Evolutionary conservation across 2,797 vertebrate species (phyloP).

Genomic region (Ictinia mississippiensis): DNA sequence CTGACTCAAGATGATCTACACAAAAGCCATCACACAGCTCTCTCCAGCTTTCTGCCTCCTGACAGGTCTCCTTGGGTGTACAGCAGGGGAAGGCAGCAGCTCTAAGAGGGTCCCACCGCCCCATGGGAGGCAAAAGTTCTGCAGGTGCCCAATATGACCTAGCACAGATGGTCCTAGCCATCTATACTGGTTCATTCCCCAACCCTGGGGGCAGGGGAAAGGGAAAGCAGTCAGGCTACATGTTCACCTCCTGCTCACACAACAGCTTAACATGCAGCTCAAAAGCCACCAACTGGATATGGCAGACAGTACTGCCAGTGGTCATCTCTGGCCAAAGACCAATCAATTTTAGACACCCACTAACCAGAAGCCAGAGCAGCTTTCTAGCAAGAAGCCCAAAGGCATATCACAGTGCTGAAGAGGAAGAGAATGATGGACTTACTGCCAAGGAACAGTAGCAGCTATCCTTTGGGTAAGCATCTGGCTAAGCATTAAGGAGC

Average conservation of each 20-base stretch:
- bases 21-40: background rate
- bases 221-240: background rate
- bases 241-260: background rate
- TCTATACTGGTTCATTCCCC: background rate
- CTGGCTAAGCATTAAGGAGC: background rate
- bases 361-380: background rate
- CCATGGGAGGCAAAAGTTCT: accelerated
- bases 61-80: background rate
- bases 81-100: background rate
- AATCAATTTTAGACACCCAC: background rate
- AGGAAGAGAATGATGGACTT: background rate
- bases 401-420: background rate
- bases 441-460: background rate
- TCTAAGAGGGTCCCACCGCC: background rate
- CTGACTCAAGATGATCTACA: background rate
- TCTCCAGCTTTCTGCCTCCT: background rate
- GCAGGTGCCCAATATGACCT: background rate
- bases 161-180: background rate
- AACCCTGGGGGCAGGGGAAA: background rate
- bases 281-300: background rate
- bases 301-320: background rate
- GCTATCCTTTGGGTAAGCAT: background rate
- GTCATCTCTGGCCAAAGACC: background rate
- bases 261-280: background rate
- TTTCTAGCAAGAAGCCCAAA: background rate